Base-by-base conservation (phyloP, 2,888 invertebrate genomes). In the Lobophora halterata region DNA sequence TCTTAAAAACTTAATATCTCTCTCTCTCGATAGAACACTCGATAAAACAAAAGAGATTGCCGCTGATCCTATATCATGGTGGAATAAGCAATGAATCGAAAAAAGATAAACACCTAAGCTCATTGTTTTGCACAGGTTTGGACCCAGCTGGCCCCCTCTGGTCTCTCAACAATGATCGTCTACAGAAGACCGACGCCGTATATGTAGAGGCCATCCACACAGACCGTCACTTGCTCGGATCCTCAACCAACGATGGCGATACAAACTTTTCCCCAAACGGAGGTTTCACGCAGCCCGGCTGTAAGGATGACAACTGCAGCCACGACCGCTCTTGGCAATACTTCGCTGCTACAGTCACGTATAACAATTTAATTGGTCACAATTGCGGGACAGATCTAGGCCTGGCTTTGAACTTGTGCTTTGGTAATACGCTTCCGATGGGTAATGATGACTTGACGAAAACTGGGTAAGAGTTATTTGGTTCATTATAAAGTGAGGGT, bases 91-190 rank as follows among this genome's bases (percentile, higher is more conserved):
- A n/a, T n/a, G n/a, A n/a, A n/a, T n/a, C n/a, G n/a, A n/a, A n/a
- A n/a, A n/a, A n/a, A n/a, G n/a, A n/a, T n/a, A n/a, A n/a, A n/a
- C n/a, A n/a, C n/a, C n/a, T n/a, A n/a, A n/a, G n/a, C n/a, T n/a
- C n/a, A n/a, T n/a, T n/a, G n/a, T 17, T 14, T 2, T 11, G 7
- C 29, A 12, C 32, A 72, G 72, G 65, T 18, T 43, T 73, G 28
- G 71, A 71, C 33, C 70, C 72, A 1, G 70, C 71, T 13, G 69
- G 67, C n/a, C 69, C 68, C 47, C 52, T 16, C 45, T 49, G 49
- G 49, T 25, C 6, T 5, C 0, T 13, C 4, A 39, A 42, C 11
- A 0, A 6, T 2, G 18, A 19, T 4, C 48, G 39, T 1, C 31
- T 49, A n/a, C 16, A 5, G 3, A 31, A 37, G 0, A 8, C 32